Base-by-base conservation (phyloP, 2,797 vertebrate genomes). In the Dallia pectoralis region DNA sequence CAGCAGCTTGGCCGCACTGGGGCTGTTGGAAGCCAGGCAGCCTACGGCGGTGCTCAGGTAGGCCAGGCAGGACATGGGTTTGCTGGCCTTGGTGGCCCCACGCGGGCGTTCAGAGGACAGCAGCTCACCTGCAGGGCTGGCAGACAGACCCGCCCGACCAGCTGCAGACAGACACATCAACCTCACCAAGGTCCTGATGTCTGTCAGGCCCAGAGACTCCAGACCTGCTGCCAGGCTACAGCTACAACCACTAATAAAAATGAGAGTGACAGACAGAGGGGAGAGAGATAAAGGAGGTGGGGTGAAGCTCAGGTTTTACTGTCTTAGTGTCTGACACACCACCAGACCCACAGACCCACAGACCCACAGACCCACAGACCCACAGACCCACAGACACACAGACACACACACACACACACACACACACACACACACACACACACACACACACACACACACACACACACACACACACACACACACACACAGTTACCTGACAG, bases 31-130 rank as follows among this genome's bases (percentile, higher is more conserved):
- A 16, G 97, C 97, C 82, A 99, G 87, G 76, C 97, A 99, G 77
- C 97, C 97, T 71, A 99, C 97, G 0, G 97, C 97, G 0, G 97
- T 99, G 87, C 97, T 99, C 81, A 99, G 93, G 79, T 99, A 99
- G 12, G 97, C 97, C 77, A 99, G 89, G 71, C 97, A 98, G 69
- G 97, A 99, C 77, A 98, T 98, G 75, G 97, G 97, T 74, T 99
- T 99, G 89, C 92, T 96, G 47, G 95, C 89, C 84, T 98, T 99
- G 88, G 91, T 89, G 77, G 95, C 90, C 0, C 96, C 92, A 4
- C 97, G 93, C 0, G 96, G 91, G 48, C 96, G 91, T 69, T 99
- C 97, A 0, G 89, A 64, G 4, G 91, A 86, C 7, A 89, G 89
- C 0, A 92, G 85, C 6, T 84, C 80, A 0, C 90, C 74, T 2